phyloP scores from a whole-genome alignment of 2,888 invertebrate genomes.

The Argyresthia albistria region DNA sequence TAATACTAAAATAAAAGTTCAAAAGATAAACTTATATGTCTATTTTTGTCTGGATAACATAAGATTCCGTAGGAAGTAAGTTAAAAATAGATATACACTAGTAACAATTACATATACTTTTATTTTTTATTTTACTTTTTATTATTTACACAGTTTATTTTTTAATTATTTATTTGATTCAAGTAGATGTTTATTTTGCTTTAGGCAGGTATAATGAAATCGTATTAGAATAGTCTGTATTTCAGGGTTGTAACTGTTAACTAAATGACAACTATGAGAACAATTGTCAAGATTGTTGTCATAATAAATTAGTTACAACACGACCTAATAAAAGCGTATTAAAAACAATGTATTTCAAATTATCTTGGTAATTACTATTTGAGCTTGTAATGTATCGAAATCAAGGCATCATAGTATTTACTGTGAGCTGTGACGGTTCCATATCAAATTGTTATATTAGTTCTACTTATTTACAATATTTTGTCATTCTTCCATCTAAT shows the following conservation, averaged over 20 bases:
- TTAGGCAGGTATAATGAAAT: conserved; percentile 13
- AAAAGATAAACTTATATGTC: conserved; percentile 1
- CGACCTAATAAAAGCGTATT: too few relatives aligned
- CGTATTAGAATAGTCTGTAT: conserved; percentile 36
- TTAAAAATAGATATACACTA: background rate
- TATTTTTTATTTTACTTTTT: background rate
- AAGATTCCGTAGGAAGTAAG: background rate
- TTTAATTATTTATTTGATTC: too few relatives aligned
- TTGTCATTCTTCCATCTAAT: too few relatives aligned
- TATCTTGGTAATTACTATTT: too few relatives aligned
- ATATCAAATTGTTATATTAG: too few relatives aligned
- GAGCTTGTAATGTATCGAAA: too few relatives aligned
- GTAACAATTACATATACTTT: background rate
- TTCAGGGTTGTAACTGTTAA: conserved; percentile 29
- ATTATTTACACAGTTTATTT: background rate
- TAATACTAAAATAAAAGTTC: background rate
- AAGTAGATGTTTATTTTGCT: background rate
- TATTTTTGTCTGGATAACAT: conserved; percentile 6
- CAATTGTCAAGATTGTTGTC: background rate
- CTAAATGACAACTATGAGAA: background rate
- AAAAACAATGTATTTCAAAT: too few relatives aligned
- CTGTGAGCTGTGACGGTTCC: too few relatives aligned
- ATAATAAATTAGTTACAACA: too few relatives aligned
- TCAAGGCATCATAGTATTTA: too few relatives aligned
- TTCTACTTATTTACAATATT: too few relatives aligned